These are phyloP conservation scores for Brachionus rotundiformis DNA, from an alignment of 1,140 invertebrate species.

Conservation along the genomic window DNA sequence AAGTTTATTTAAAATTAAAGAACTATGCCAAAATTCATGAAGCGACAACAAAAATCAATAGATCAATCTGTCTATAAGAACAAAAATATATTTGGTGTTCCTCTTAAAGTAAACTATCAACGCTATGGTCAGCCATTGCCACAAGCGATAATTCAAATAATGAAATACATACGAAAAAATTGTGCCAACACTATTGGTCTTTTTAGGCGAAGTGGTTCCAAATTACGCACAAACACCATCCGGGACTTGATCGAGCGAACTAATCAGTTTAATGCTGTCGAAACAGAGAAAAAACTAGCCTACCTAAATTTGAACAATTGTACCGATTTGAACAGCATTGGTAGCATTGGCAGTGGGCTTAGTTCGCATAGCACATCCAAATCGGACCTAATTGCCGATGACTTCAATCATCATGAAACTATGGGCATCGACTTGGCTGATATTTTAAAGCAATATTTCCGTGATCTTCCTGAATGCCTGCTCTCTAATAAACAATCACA, in stretches of 20 bases:
- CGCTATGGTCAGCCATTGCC: conserved; percentile 83
- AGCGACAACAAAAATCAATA: conserved; percentile 33
- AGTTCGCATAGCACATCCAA: conserved; percentile 36
- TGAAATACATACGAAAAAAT: conserved; percentile 79
- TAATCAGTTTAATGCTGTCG: conserved; percentile 7
- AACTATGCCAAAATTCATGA: conserved; percentile 29
- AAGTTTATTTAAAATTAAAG: neutral
- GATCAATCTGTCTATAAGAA: conserved; percentile 64
- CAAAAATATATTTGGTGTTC: conserved; percentile 86
- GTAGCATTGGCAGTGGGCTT: conserved; percentile 24
- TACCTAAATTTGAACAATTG: neutral
- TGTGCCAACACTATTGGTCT: conserved; percentile 85
- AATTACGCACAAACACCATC: neutral
- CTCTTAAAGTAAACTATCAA: conserved; percentile 77
- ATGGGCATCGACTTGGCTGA: conserved; percentile 85
- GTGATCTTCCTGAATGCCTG: conserved; percentile 88
- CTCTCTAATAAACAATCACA: conserved; percentile 90
- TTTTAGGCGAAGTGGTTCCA: conserved; percentile 74
- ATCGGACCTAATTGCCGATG: neutral
- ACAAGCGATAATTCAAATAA: conserved; percentile 78
- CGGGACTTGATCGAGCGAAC: conserved; percentile 25
- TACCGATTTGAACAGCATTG: conserved; percentile 35
- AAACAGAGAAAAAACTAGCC: conserved; percentile 11
- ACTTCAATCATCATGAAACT: conserved; percentile 23
- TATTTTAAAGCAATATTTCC: conserved; percentile 90